Evolutionary conservation across 2,113 vertebrate species (phyloP).

Genomic region (Phyllostomus discolor): DNA sequence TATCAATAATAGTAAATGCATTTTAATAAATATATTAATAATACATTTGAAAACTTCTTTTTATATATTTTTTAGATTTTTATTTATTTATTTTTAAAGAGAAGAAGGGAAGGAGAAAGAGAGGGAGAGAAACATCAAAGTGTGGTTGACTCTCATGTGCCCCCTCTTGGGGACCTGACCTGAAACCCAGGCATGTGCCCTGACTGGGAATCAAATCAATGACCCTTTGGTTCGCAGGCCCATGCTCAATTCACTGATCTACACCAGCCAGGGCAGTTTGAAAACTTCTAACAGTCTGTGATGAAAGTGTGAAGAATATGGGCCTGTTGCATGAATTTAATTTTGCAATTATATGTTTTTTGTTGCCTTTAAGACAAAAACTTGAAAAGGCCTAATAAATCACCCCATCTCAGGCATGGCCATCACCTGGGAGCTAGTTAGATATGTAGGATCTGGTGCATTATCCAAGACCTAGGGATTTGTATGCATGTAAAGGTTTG

Average conservation of each 20-base stretch:
- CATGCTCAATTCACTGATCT: too few species aligned
- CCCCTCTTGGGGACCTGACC: too few species aligned
- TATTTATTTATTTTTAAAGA: too few species aligned
- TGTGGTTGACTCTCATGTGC: too few species aligned
- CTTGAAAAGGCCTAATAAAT: background rate
- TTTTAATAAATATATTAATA: background rate
- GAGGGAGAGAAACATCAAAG: too few species aligned
- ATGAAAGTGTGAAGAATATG: background rate
- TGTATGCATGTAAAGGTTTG: background rate
- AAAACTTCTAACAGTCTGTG: background rate
- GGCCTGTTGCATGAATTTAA: background rate
- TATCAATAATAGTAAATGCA: background rate
- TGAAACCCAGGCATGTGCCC: too few species aligned
- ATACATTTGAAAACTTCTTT: background rate
- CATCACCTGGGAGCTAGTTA: background rate
- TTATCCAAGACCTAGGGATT: background rate
- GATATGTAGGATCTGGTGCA: background rate
- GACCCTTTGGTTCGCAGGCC: too few species aligned
- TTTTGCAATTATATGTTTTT: background rate
- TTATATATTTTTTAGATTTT: too few species aligned
- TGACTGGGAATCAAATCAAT: too few species aligned
- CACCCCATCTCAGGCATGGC: background rate
- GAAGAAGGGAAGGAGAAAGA: too few species aligned
- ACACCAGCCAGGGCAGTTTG: background rate
- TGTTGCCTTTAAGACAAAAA: background rate